Percentiles rank a stretch among this genome's conserved stretches.
These are phyloP conservation scores for Brachionus paranguensis DNA, from an alignment of 1,140 invertebrate genomes.

Conservation along the genomic window DNA sequence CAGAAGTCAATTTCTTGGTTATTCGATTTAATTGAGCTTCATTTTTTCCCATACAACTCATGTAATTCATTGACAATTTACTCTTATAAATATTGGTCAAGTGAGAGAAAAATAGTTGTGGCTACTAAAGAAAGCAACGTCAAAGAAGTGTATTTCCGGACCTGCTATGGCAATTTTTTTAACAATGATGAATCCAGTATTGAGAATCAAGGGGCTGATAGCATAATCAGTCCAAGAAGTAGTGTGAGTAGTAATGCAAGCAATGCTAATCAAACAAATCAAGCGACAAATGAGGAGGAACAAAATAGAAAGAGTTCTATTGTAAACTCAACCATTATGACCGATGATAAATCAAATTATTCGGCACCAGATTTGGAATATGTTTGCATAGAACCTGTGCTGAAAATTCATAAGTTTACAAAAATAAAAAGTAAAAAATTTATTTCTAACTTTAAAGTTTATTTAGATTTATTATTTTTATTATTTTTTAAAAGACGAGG, in stretches of 20 bases:
- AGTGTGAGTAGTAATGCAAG: conserved; percentile 4
- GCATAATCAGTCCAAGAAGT: neutral
- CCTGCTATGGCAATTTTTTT: neutral
- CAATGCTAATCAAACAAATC: neutral
- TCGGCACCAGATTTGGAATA: neutral
- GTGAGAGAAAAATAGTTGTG: neutral
- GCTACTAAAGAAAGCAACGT: conserved; percentile 24
- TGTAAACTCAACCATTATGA: neutral
- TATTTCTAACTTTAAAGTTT: neutral
- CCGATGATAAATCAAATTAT: neutral
- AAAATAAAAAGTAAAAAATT: neutral
- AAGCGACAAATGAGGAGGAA: neutral
- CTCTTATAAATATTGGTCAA: conserved; percentile 25
- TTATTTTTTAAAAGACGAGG: neutral
- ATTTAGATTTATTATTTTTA: no score
- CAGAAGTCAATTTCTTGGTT: neutral
- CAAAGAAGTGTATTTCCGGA: conserved; percentile 4
- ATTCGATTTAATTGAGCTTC: conserved; percentile 5
- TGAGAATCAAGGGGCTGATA: neutral
- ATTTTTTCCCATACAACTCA: conserved; percentile 33
- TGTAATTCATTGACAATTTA: conserved; percentile 36
- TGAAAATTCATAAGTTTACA: conserved; percentile 12
- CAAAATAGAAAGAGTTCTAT: conserved; percentile 1
- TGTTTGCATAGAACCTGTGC: neutral
- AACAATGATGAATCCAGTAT: neutral